Evolutionary conservation across 2,797 vertebrate genomes (phyloP).

Genomic region (Trematomus bernacchii): DNA sequence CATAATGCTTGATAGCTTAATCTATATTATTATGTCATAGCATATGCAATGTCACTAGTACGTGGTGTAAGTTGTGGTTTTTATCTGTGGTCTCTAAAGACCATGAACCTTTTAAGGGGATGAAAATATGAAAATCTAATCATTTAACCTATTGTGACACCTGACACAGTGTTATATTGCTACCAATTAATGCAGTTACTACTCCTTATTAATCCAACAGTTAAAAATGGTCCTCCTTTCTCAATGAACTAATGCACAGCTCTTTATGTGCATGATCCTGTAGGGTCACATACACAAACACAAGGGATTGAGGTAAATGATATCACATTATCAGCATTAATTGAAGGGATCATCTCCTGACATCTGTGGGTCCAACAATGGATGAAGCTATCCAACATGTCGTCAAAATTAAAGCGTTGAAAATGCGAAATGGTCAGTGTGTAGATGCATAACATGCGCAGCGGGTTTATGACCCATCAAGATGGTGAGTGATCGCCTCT

Average conservation of each 20-base stretch:
- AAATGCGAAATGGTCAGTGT: slow-evolving; percentile 30
- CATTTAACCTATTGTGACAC: not conserved
- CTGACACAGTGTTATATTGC: not conserved
- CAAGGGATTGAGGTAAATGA: not conserved
- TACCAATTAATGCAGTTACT: not conserved
- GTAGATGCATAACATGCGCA: slow-evolving; percentile 11
- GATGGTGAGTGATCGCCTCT: slow-evolving; percentile 51
- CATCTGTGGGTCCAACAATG: slow-evolving; percentile 32
- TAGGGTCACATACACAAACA: not conserved
- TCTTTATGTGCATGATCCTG: slow-evolving; percentile 8
- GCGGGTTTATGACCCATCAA: slow-evolving; percentile 30
- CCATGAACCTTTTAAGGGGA: not conserved
- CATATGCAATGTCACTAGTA: too few species aligned
- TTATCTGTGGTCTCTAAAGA: not conserved
- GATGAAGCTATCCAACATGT: slow-evolving; percentile 1
- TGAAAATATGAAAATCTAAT: not conserved
- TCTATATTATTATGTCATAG: too few species aligned
- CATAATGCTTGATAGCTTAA: too few species aligned
- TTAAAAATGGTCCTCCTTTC: not conserved
- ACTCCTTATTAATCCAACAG: not conserved
- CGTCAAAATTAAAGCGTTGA: slow-evolving; percentile 27
- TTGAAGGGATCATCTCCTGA: slow-evolving; percentile 41
- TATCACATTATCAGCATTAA: slow-evolving; percentile 31
- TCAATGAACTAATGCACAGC: not conserved
- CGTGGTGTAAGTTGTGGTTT: too few species aligned